Percentiles rank a stretch among this genome's conserved stretches.
Conservation (phyloP, 2,888 invertebrate genomes). For the Tethea ocularis region DNA sequence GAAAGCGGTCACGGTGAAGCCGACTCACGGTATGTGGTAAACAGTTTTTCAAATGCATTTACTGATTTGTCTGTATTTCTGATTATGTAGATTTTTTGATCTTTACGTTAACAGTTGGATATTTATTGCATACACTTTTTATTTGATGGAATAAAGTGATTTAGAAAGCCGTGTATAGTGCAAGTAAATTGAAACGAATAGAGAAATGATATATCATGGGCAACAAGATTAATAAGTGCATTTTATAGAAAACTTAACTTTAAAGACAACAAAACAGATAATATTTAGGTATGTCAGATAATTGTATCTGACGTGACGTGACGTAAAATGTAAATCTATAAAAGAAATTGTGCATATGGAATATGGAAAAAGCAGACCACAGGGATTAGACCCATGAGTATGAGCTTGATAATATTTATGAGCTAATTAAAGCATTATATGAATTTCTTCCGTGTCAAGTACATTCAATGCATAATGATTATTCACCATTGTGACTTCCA, state of each 20-base stretch:
- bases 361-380: background rate
- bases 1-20: conserved; percentile 76
- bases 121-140: too few species aligned
- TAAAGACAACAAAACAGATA: too few species aligned
- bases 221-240: too few species aligned
- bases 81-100: background rate
- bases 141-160: too few species aligned
- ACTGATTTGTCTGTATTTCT: background rate
- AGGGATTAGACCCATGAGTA: too few species aligned
- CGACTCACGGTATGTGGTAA: conserved; percentile 54
- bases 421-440: background rate
- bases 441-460: background rate
- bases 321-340: background rate
- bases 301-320: too few species aligned
- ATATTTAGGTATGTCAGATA: too few species aligned
- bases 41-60: conserved; percentile 39
- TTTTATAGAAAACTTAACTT: too few species aligned
- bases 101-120: background rate
- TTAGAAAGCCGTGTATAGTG: too few species aligned
- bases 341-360: background rate
- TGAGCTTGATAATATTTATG: background rate
- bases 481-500: background rate
- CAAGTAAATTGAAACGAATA: too few species aligned
- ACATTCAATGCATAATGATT: conserved; percentile 4
- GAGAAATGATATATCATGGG: too few species aligned